Percentiles rank a stretch among this genome's conserved stretches.
phyloP scores from a whole-genome alignment of 2,888 invertebrate species.

The Epinotia ramella region DNA sequence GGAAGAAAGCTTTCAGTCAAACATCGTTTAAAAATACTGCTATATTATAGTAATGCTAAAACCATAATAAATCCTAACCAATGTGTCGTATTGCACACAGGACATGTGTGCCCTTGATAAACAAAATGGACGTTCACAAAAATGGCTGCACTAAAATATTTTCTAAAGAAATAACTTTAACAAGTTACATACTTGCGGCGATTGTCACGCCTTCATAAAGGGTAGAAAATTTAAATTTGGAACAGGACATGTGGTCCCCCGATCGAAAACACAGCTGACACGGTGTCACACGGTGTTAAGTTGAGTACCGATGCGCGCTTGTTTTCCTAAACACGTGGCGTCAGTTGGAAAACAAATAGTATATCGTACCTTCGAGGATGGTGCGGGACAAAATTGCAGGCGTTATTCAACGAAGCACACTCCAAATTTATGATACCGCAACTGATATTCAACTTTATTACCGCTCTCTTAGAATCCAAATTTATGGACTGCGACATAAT shows the following conservation, averaged over 20 bases:
- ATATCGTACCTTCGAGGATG: constrained; percentile 44
- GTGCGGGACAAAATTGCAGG: constrained; percentile 38
- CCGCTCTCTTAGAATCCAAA: constrained; percentile 30
- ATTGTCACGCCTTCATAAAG: constrained; percentile 43
- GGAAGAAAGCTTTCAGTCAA: too few species aligned
- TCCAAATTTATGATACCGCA: constrained; percentile 39
- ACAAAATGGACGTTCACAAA: constrained; percentile 35
- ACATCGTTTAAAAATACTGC: too few species aligned
- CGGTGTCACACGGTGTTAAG: constrained; percentile 23
- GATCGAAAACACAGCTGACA: background rate
- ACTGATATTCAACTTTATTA: constrained; percentile 42
- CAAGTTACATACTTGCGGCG: constrained; percentile 43
- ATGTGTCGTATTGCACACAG: background rate
- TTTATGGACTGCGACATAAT: constrained; percentile 36
- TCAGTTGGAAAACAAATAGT: constrained; percentile 28
- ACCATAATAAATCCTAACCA: background rate
- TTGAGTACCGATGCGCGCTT: background rate
- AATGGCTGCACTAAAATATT: constrained; percentile 36
- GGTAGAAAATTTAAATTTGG: constrained; percentile 46
- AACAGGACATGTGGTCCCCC: constrained; percentile 25
- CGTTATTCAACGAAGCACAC: constrained; percentile 39
- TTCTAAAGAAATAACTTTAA: constrained; percentile 39
- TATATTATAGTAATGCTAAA: background rate
- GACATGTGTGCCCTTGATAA: background rate
- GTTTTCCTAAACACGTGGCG: constrained; percentile 7